Evolutionary conservation across 2,113 vertebrate species (phyloP).

Genomic region (Trichechus manatus): DNA sequence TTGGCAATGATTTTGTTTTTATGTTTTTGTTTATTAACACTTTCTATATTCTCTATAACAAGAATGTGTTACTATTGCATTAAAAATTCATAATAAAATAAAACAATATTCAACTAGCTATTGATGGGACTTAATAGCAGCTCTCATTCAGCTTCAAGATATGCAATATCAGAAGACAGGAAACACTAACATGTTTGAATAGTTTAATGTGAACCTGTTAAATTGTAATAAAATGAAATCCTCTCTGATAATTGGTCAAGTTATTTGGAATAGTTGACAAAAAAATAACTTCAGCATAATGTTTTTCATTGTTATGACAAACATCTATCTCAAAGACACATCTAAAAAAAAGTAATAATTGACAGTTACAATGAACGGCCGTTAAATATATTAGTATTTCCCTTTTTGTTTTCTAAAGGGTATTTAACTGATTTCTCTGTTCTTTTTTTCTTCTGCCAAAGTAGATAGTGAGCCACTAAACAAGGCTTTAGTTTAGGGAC

Average conservation of each 20-base stretch:
- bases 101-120: background rate
- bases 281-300: slow-evolving; percentile 29
- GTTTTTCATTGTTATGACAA: slow-evolving; percentile 37
- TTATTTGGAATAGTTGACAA: slow-evolving; percentile 15
- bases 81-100: slow-evolving; percentile 34
- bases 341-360: slow-evolving; percentile 13
- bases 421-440: slow-evolving; percentile 4
- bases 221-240: slow-evolving; percentile 39
- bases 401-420: background rate
- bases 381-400: slow-evolving; percentile 3
- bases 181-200: background rate
- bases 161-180: background rate
- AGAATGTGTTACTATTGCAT: background rate
- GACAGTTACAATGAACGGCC: background rate
- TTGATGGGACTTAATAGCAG: background rate
- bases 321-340: slow-evolving; percentile 31
- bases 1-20: background rate
- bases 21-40: background rate
- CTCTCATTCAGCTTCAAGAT: background rate
- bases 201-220: slow-evolving; percentile 18
- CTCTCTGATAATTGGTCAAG: background rate
- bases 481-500: background rate
- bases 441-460: background rate
- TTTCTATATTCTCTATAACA: background rate
- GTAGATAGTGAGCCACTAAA: background rate